phyloP scores from a whole-genome alignment of 2,888 invertebrate genomes.

The Lochmaea capreae region DNA sequence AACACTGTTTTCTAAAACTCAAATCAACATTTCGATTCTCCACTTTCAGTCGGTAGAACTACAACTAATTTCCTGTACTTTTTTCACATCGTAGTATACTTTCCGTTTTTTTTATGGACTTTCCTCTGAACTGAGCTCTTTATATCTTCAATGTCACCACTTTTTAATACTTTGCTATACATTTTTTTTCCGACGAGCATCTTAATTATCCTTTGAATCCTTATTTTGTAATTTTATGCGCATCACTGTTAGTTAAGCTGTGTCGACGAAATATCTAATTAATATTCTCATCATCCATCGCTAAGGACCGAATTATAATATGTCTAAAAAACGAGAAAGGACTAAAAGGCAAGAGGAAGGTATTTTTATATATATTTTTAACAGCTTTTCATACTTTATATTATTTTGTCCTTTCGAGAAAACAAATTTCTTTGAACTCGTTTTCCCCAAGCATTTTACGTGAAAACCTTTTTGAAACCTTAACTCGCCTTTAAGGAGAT shows the following conservation, averaged over 20 bases:
- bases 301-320: slow-evolving; percentile 8
- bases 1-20: too few species aligned
- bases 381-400: slow-evolving; percentile 11
- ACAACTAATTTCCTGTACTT: too few species aligned
- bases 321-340: slow-evolving; percentile 7
- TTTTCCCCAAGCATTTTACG: slow-evolving; percentile 2
- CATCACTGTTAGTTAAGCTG: neutral
- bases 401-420: slow-evolving; percentile 22
- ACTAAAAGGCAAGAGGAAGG: slow-evolving; percentile 9
- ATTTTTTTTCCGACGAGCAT: too few species aligned
- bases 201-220: neutral
- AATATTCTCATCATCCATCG: slow-evolving; percentile 14
- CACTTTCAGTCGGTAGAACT: too few species aligned
- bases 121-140: too few species aligned
- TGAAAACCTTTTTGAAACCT: slow-evolving; percentile 20
- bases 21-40: too few species aligned
- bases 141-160: too few species aligned
- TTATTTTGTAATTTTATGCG: neutral
- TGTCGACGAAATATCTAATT: slow-evolving; percentile 10
- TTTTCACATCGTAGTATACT: too few species aligned
- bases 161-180: too few species aligned
- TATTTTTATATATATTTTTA: slow-evolving; percentile 18
- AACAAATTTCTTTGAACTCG: slow-evolving; percentile 14
- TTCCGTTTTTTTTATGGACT: too few species aligned
- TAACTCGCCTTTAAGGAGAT: slow-evolving; percentile 14